phyloP scores from a whole-genome alignment of 2,797 vertebrate species.

The Lycodopsis pacificus region DNA sequence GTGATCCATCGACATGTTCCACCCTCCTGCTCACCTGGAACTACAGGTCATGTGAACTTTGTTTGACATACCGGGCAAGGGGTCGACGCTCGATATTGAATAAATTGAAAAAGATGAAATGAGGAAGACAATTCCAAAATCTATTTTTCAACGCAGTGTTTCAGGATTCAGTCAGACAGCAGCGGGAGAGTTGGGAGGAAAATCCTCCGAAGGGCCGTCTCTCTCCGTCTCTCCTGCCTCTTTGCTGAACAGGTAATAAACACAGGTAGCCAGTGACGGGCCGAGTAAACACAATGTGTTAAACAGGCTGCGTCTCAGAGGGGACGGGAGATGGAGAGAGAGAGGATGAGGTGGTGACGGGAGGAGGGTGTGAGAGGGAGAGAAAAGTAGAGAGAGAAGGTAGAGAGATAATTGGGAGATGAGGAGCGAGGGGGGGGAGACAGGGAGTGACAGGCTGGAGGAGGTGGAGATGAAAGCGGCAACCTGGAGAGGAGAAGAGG shows the following conservation, averaged over 20 bases:
- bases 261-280: slow-evolving; percentile 53
- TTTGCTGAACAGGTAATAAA: slow-evolving; percentile 58
- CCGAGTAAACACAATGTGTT: slow-evolving; percentile 63
- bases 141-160: slow-evolving; percentile 37
- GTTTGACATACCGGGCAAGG: slow-evolving; percentile 19
- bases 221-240: slow-evolving; percentile 43
- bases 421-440: neutral
- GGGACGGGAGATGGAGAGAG: slow-evolving; percentile 11
- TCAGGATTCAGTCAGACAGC: slow-evolving; percentile 56
- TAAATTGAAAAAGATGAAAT: slow-evolving; percentile 44
- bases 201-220: slow-evolving; percentile 42
- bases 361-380: slow-evolving; percentile 18
- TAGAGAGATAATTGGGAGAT: slow-evolving; percentile 26
- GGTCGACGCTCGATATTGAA: slow-evolving; percentile 17
- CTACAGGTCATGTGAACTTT: slow-evolving; percentile 43
- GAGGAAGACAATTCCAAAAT: slow-evolving; percentile 29
- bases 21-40: neutral
- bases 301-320: slow-evolving; percentile 47
- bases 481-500: slow-evolving; percentile 1
- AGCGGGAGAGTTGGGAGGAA: slow-evolving; percentile 32
- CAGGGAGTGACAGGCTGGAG: slow-evolving; percentile 2
- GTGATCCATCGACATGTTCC: slow-evolving; percentile 39
- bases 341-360: slow-evolving; percentile 27
- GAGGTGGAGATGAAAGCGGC: slow-evolving; percentile 8
- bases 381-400: slow-evolving; percentile 1